These are phyloP conservation scores for Sarcophaga variegata DNA, from an alignment of 2,888 invertebrate genomes.

Conservation along the genomic window DNA sequence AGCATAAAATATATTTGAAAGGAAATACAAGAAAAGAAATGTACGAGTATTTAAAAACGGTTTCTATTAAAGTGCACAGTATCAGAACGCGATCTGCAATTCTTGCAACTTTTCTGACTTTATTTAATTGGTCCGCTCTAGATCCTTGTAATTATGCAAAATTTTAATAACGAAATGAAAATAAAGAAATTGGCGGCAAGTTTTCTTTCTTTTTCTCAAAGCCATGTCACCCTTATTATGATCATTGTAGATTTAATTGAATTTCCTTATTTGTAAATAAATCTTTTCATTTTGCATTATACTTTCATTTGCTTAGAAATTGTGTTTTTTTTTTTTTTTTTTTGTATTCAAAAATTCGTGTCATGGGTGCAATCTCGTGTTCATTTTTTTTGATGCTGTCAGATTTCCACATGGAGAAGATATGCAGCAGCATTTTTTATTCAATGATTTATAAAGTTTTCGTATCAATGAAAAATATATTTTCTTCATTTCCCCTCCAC, in stretches of 20 bases:
- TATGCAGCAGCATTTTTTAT: constrained; percentile 21
- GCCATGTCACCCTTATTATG: not conserved
- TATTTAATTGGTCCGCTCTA: too few relatives aligned
- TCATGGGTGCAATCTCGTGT: constrained; percentile 8
- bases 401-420: constrained; percentile 2
- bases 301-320: constrained; percentile 31
- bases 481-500: not conserved
- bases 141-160: too few relatives aligned
- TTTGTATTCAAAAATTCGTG: constrained; percentile 20
- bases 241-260: not conserved
- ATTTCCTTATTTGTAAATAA: not conserved
- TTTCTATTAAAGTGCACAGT: too few relatives aligned
- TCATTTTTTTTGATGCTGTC: not conserved
- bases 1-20: too few relatives aligned
- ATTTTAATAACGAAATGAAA: too few relatives aligned
- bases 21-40: too few relatives aligned
- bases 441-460: constrained; percentile 46
- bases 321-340: not conserved
- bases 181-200: too few relatives aligned
- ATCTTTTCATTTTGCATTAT: not conserved
- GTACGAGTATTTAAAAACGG: too few relatives aligned
- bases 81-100: too few relatives aligned
- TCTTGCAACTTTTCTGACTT: too few relatives aligned
- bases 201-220: not conserved
- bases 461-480: constrained; percentile 14